A percentile compares a stretch with the other conserved stretches of the same genome.
Conservation (phyloP, 2,888 invertebrate species). For the Carterocephalus palaemon region DNA sequence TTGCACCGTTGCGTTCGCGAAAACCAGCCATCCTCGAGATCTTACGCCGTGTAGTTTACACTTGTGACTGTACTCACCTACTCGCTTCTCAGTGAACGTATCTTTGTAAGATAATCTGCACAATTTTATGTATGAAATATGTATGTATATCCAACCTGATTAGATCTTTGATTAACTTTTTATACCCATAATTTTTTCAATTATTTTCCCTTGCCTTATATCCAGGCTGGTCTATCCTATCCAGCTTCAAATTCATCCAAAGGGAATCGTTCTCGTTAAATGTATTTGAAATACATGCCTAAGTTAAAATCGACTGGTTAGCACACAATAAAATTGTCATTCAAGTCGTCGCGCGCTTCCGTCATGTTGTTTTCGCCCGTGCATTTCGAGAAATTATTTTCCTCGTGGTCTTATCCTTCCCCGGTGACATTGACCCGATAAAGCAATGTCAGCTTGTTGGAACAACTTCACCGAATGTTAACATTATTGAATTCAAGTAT, state of each 20-base stretch:
- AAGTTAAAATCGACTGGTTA: slow-evolving; percentile 32
- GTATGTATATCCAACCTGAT: too few species aligned
- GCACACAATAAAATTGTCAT: slow-evolving; percentile 41
- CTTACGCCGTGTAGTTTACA: slow-evolving; percentile 25
- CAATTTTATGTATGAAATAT: too few species aligned
- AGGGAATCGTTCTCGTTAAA: too few species aligned
- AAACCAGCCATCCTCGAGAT: slow-evolving; percentile 5
- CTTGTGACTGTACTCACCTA: background rate
- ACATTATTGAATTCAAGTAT: slow-evolving; percentile 18
- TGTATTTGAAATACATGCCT: slow-evolving; percentile 10
- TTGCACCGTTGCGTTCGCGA: slow-evolving; percentile 4
- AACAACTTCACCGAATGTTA: slow-evolving; percentile 35
- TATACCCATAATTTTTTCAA: too few species aligned
- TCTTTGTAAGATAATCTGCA: background rate
- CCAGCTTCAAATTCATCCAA: too few species aligned
- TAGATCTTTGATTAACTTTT: too few species aligned
- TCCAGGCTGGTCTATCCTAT: too few species aligned
- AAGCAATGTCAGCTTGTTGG: slow-evolving; percentile 54
- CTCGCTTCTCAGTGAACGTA: background rate
- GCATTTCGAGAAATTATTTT: slow-evolving; percentile 56
- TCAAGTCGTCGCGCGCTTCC: slow-evolving; percentile 41
- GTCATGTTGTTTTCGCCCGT: slow-evolving; percentile 41
- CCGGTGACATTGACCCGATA: slow-evolving; percentile 64
- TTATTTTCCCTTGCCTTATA: too few species aligned
- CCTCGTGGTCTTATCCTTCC: slow-evolving; percentile 44